Conservation (phyloP, 2,888 invertebrate species). For the Sthenelais limicola region DNA sequence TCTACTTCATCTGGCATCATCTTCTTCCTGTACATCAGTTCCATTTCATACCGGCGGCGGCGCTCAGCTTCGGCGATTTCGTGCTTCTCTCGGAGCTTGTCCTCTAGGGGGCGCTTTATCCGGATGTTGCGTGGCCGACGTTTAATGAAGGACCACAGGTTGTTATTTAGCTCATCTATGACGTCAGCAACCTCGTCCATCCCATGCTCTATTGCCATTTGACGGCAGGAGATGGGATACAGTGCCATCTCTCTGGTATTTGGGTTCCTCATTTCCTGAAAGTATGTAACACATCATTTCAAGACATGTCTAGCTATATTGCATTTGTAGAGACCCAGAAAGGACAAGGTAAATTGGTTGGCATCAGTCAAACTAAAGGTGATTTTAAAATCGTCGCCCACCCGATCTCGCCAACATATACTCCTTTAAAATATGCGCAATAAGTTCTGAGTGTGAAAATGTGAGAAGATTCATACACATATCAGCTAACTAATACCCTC, state of each 20-base stretch:
- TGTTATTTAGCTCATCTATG: conserved; percentile 65
- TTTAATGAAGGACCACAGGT: conserved; percentile 53
- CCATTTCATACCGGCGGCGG: conserved; percentile 1
- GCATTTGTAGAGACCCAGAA: not conserved
- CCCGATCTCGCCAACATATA: too few relatives aligned
- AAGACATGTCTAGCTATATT: not conserved
- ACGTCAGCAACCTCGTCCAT: conserved; percentile 64
- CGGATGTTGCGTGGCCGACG: not conserved
- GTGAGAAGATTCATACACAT: too few relatives aligned
- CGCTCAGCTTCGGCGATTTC: conserved; percentile 18
- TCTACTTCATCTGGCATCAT: not conserved
- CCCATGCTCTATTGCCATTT: conserved; percentile 67
- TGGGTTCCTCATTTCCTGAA: conserved; percentile 4
- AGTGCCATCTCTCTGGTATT: conserved; percentile 32
- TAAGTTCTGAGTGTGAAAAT: too few relatives aligned
- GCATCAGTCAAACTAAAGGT: too few relatives aligned
- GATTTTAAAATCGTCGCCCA: too few relatives aligned
- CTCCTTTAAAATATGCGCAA: too few relatives aligned
- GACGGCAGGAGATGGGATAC: conserved; percentile 57
- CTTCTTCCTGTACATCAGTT: not conserved
- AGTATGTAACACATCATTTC: not conserved
- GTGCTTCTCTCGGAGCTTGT: conserved; percentile 1
- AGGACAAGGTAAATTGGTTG: conserved; percentile 30
- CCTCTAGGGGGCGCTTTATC: conserved; percentile 3
- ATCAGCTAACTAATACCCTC: too few relatives aligned